Conservation (phyloP, 2,888 invertebrate genomes). For the Chloroclysta siterata region DNA sequence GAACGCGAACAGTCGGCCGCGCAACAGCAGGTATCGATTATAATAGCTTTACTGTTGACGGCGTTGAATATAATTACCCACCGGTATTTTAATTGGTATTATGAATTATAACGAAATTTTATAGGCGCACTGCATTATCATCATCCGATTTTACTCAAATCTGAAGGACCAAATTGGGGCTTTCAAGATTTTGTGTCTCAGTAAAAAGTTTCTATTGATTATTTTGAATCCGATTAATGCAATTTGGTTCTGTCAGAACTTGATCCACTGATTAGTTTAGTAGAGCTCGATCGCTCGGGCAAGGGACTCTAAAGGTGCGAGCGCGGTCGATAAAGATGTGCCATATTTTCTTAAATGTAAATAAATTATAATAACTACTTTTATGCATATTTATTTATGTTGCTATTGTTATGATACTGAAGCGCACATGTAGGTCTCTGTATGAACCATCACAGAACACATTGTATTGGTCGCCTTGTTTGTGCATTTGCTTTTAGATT, state of each 20-base stretch:
- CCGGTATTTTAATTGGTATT: slow-evolving; percentile 85
- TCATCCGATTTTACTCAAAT: slow-evolving; percentile 50
- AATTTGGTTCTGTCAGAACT: slow-evolving; percentile 33
- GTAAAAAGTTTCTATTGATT: slow-evolving; percentile 4
- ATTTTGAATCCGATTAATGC: slow-evolving; percentile 6
- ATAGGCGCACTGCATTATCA: slow-evolving; percentile 64
- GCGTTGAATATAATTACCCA: slow-evolving; percentile 81
- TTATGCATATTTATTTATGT: slow-evolving; percentile 81
- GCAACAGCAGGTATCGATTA: slow-evolving; percentile 62
- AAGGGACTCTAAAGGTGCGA: slow-evolving; percentile 52
- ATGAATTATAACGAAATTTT: slow-evolving; percentile 69
- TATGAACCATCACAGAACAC: slow-evolving; percentile 69
- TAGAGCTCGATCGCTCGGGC: slow-evolving; percentile 63
- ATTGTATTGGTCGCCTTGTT: slow-evolving; percentile 72
- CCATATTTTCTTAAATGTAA: slow-evolving; percentile 84
- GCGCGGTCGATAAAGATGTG: slow-evolving; percentile 82
- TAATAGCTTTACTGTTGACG: slow-evolving; percentile 64
- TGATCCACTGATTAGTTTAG: slow-evolving; percentile 56
- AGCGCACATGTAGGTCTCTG: slow-evolving; percentile 59
- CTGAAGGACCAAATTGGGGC: slow-evolving; percentile 32
- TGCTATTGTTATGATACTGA: slow-evolving; percentile 61
- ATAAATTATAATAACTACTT: slow-evolving; percentile 78
- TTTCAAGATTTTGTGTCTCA: slow-evolving; percentile 20
- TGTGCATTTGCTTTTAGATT: slow-evolving; percentile 82
- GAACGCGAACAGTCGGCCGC: slow-evolving; percentile 63